These are phyloP conservation scores for Taenioides sp. DNA, from an alignment of 2,797 vertebrate species.

Conservation along the genomic window DNA sequence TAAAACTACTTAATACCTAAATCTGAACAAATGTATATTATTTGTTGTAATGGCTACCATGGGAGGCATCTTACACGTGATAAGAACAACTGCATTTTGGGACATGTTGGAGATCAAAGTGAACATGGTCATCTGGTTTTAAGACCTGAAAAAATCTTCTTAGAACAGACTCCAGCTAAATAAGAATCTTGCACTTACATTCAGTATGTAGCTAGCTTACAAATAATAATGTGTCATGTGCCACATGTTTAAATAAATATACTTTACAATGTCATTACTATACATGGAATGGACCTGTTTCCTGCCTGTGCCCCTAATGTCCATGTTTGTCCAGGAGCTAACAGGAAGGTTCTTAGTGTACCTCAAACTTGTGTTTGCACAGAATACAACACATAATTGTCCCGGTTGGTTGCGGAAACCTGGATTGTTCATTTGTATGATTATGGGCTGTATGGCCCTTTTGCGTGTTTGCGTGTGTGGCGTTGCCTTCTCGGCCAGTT, in stretches of 20 bases:
- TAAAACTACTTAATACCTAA: neutral
- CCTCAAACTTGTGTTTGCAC: conserved; percentile 37
- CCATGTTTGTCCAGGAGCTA: conserved; percentile 18
- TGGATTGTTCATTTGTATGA: conserved; percentile 44
- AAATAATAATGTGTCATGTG: conserved; percentile 51
- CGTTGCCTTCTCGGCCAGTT: neutral
- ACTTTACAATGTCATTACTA: conserved; percentile 47
- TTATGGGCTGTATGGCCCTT: conserved; percentile 7
- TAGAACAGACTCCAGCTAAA: conserved; percentile 42
- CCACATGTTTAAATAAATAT: conserved; percentile 67
- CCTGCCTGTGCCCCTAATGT: conserved; percentile 21
- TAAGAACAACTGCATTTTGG: neutral
- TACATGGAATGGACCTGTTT: conserved; percentile 63
- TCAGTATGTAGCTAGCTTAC: conserved; percentile 43
- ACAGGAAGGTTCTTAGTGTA: conserved; percentile 40
- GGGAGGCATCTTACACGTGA: neutral
- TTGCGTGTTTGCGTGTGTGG: conserved; percentile 4
- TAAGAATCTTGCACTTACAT: conserved; percentile 39
- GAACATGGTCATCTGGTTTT: conserved; percentile 2
- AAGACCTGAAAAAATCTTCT: conserved; percentile 49
- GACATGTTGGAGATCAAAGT: neutral
- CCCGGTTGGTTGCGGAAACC: conserved; percentile 39
- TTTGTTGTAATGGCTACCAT: no score
- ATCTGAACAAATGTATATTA: neutral
- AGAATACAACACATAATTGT: conserved; percentile 50